A percentile compares a stretch with the other conserved stretches of the same genome.
Evolutionary conservation across 1,140 invertebrate species (phyloP).

Genomic region (Brachionus paranguensis): DNA sequence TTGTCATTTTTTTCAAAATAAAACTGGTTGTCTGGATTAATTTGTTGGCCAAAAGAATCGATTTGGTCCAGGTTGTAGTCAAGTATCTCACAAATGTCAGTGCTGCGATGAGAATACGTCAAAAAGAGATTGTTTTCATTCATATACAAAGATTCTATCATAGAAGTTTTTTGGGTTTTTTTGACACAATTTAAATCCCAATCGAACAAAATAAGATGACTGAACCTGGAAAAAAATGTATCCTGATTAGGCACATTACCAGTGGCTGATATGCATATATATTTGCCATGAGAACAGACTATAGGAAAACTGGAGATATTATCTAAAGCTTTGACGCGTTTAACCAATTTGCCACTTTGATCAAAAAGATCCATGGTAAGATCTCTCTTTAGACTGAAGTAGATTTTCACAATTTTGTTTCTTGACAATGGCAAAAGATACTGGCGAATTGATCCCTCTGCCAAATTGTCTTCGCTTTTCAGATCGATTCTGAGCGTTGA

Average conservation of each 20-base stretch:
- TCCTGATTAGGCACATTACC: not conserved
- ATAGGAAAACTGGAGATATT: slow-evolving; percentile 27
- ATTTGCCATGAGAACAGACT: not conserved
- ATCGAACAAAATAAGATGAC: not conserved
- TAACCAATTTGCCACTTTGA: not conserved
- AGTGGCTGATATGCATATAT: not conserved
- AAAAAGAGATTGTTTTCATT: not conserved
- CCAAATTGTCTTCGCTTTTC: not conserved
- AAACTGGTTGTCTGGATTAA: not conserved
- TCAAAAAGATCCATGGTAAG: not conserved
- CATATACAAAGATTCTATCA: not conserved
- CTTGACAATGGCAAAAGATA: not conserved
- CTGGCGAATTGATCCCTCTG: not conserved
- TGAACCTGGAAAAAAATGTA: not conserved
- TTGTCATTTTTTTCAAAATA: slow-evolving; percentile 4
- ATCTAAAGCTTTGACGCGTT: not conserved
- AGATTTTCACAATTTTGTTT: not conserved
- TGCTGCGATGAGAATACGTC: not conserved
- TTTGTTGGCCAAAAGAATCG: not conserved
- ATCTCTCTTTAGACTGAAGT: not conserved
- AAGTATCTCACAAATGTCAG: not conserved
- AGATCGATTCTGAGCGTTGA: not conserved
- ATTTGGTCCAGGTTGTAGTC: not conserved
- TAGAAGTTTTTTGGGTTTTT: not conserved
- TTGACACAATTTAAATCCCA: not conserved